A percentile compares a stretch with the other conserved stretches of the same genome.
phyloP scores from a whole-genome alignment of 1,140 invertebrate species.

The Vanessa atalanta region DNA sequence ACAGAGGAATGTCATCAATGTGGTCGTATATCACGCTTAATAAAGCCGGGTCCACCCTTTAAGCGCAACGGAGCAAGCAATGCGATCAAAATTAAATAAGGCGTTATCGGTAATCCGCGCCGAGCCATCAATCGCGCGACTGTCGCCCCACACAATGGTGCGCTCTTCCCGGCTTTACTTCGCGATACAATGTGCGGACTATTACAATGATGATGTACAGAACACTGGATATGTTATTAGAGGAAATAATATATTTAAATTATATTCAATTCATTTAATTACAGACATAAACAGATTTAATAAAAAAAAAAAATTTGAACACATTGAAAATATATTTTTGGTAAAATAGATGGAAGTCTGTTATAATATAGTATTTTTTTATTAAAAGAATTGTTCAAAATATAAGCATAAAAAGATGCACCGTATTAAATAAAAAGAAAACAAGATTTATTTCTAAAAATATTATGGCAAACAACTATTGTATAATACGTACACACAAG shows the following conservation, averaged over 20 bases:
- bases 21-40: constrained; percentile 21
- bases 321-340: too few relatives aligned
- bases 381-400: too few relatives aligned
- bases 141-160: constrained; percentile 39
- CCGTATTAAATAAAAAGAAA: too few relatives aligned
- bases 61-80: constrained; percentile 27
- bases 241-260: neutral
- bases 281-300: neutral
- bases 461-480: too few relatives aligned
- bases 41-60: constrained; percentile 37
- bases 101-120: constrained; percentile 61
- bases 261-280: neutral
- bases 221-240: constrained; percentile 37
- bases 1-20: constrained; percentile 5
- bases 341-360: too few relatives aligned
- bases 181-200: constrained; percentile 11
- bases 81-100: constrained; percentile 64
- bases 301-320: too few relatives aligned
- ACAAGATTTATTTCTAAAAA: too few relatives aligned
- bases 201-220: constrained; percentile 16
- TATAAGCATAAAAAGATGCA: too few relatives aligned
- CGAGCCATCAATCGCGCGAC: constrained; percentile 57
- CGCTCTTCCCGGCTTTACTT: constrained; percentile 29
- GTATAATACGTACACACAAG: too few relatives aligned
- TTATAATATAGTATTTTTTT: too few relatives aligned